Percentiles rank a stretch among this genome's conserved stretches.
Evolutionary conservation across 2,113 vertebrate species (phyloP).

Genomic region (Poeciliopsis turrubarensis): DNA sequence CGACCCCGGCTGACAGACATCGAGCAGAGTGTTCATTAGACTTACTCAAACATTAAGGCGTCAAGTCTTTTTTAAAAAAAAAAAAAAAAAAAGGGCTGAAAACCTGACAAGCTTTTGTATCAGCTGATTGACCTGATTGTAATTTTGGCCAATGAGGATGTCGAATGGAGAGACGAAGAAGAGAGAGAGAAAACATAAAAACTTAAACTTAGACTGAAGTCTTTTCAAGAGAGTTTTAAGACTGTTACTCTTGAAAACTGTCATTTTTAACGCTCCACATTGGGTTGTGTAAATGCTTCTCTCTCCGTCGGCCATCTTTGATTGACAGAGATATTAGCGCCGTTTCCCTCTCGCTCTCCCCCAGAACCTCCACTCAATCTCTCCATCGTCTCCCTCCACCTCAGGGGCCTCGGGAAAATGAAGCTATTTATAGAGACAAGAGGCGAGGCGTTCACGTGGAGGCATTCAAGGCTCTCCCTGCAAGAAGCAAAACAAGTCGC

Average conservation of each 20-base stretch:
- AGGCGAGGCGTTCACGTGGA: background rate
- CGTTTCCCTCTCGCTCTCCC: conserved; percentile 27
- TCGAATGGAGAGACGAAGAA: conserved; percentile 46
- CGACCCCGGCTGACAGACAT: conserved; percentile 65
- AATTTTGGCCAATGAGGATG: conserved; percentile 29
- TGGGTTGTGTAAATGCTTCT: background rate
- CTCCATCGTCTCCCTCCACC: conserved; percentile 40
- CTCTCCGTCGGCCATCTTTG: conserved; percentile 10
- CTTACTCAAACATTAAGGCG: conserved; percentile 66
- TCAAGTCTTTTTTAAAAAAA: conserved; percentile 57
- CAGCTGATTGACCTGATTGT: conserved; percentile 48
- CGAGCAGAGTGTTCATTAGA: conserved; percentile 66
- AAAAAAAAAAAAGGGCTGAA: conserved; percentile 15
- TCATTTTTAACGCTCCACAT: background rate
- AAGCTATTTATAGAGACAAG: conserved; percentile 57
- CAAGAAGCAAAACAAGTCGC: background rate
- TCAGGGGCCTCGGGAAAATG: conserved; percentile 39
- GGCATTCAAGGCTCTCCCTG: conserved; percentile 7
- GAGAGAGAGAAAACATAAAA: conserved; percentile 10
- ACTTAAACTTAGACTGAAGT: background rate
- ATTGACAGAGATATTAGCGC: conserved; percentile 70
- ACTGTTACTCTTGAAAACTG: background rate
- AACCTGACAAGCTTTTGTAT: conserved; percentile 42
- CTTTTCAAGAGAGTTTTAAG: background rate
- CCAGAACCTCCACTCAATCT: conserved; percentile 51